Evolutionary conservation across 2,797 vertebrate species (phyloP).

Genomic region (Squalus acanthias): DNA sequence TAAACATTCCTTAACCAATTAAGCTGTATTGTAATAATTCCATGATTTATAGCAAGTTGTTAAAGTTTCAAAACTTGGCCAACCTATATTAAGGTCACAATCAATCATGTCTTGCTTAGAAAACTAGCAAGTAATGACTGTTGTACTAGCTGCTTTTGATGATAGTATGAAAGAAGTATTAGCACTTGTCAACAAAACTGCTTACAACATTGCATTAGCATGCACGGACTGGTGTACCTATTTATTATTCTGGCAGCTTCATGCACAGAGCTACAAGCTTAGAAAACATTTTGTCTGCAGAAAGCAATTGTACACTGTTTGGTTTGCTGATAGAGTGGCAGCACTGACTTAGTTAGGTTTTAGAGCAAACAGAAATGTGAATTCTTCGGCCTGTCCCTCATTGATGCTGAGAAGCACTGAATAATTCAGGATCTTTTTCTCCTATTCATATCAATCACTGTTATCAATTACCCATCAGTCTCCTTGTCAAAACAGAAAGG

Average conservation of each 20-base stretch:
- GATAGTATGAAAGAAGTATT: slow-evolving; percentile 99
- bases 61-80: slow-evolving; percentile 99
- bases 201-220: slow-evolving; percentile 99
- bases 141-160: slow-evolving; percentile 99
- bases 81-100: slow-evolving; percentile 99
- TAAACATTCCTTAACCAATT: slow-evolving; percentile 99
- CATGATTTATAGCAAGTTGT: slow-evolving; percentile 99
- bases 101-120: slow-evolving; percentile 98
- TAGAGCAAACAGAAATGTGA: slow-evolving; percentile 82
- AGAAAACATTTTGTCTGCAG: slow-evolving; percentile 87
- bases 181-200: slow-evolving; percentile 99
- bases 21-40: slow-evolving; percentile 99
- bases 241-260: slow-evolving; percentile 99
- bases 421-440: slow-evolving; percentile 73
- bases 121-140: slow-evolving; percentile 94
- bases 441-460: slow-evolving; percentile 81
- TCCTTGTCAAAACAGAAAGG: slow-evolving; percentile 74
- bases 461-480: slow-evolving; percentile 78
- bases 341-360: slow-evolving; percentile 75
- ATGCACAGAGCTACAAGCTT: slow-evolving; percentile 92
- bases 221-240: slow-evolving; percentile 95
- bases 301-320: slow-evolving; percentile 84
- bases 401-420: slow-evolving; percentile 72
- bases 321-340: slow-evolving; percentile 91
- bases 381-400: slow-evolving; percentile 72